Evolutionary conservation across 1,140 invertebrate species (phyloP), one percentile per base, ranked within the genome.

Genomic region (Drosophila subpulchrella): DNA sequence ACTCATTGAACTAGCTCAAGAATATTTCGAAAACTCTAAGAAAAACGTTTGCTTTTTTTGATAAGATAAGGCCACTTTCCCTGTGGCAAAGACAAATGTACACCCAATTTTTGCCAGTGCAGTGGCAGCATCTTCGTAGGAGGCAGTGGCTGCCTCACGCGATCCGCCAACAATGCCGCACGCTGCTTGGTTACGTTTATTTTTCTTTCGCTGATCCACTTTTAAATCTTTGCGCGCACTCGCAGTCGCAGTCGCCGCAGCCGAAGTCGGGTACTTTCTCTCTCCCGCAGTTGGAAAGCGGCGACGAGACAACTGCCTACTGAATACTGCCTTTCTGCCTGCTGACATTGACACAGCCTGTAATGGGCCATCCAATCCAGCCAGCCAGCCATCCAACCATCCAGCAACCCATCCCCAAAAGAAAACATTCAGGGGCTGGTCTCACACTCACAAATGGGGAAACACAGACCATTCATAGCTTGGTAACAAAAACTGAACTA

Each of bases 141-240:
- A 78, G 65, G 46, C 54, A 42, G 55, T 17, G 41, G 55, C 50
- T 58, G 53, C 38, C 79, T 88, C 83, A 86, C 83, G 83, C 83
- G 83, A 86, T 77, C 55, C 17, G 8, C 61, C 72, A 75, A 76
- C 73, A 68, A 71, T 71, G 50, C 73, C 51, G 74, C 79, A 83
- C 72, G 79, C 84, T 78, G 84, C 80, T 73, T 83, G 83, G 83
- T 88, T 86, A 86, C 83, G 83, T 86, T 88, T 86, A 83, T 88
- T 82, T 82, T 81, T 74, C 77, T 74, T 86, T 76, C 68, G 83
- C 83, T 86, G 83, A 86, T 86, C 83, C 83, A 86, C 83, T 86
- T 86, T 86, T 88, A 83, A 88, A 81, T 83, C 83, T 88, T 89
- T 88, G 80, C 66, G 68, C 66, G 65, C 67, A 70, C 65, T 71